Conservation (phyloP, 1,140 invertebrate species). For the Trachymyrmex cornetzi region DNA sequence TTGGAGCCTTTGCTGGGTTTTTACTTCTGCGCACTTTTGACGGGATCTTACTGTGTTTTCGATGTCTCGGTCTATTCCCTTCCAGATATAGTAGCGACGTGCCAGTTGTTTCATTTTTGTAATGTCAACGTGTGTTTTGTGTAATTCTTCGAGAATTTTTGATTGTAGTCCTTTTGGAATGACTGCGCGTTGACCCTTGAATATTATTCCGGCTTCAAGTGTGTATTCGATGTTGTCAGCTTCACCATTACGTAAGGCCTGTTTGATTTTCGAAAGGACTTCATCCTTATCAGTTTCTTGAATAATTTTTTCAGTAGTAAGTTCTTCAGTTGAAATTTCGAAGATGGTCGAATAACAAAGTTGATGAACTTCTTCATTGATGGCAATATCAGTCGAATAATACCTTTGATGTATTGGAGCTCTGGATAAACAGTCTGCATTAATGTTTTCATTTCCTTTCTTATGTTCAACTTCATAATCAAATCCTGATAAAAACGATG, state of each 20-base stretch:
- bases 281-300: background rate
- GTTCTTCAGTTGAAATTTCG: background rate
- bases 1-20: background rate
- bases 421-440: background rate
- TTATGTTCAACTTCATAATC: background rate
- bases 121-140: background rate
- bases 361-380: constrained; percentile 6
- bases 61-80: background rate
- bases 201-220: background rate
- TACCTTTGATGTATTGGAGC: background rate
- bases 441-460: background rate
- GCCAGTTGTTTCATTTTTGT: background rate
- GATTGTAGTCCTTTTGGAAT: background rate
- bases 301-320: background rate
- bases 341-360: background rate
- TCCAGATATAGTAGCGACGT: background rate
- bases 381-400: background rate
- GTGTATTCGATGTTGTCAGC: background rate
- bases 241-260: background rate
- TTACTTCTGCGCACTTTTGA: background rate
- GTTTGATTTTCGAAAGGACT: background rate
- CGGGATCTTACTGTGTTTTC: background rate
- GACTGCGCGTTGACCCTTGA: background rate
- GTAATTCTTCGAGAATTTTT: background rate
- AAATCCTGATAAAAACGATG: background rate